Evolutionary conservation across 2,113 vertebrate species (phyloP), one percentile per base, ranked within the genome.

Genomic region (Parus major): DNA sequence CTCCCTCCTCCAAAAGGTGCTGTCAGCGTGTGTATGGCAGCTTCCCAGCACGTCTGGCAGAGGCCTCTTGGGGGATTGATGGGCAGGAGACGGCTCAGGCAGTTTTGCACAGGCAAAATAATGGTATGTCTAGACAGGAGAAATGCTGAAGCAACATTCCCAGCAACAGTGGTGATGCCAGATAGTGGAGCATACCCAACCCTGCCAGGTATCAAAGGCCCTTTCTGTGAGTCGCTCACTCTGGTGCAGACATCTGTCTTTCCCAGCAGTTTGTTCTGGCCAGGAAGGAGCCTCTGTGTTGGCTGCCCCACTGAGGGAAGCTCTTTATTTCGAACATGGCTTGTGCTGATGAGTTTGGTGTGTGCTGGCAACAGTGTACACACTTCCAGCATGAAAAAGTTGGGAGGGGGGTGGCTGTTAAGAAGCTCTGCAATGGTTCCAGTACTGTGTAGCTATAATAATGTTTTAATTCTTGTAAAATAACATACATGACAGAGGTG

Each of bases 131-230:
- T 94, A 95, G 96, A 95, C 85, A 70, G 88, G 13, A 82, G 76
- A 93, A 83, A 63, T n/a, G 92, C 88, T 96, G 92, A 95, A 88
- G 52, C 80, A 88, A 81, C 59, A 29, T 93, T 96, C 73, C 85
- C 49, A 5, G 84, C 78, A 93, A 16, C 28, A 59, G 56, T 33
- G 53, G 80, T 42, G 65, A 55, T 83, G 57, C 73, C 87, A 87
- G 77, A 71, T 17, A 94, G 41, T 1, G 0, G 33, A 66, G 24
- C 0, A 1, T 63, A 52, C 71, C 75, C 59, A 44, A 5, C 35
- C 46, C 52, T 7, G 3, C 23, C 1, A 4, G 57, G 41, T 68
- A 75, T 27, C 28, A 53, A 44, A 81, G n/a, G 22, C 19, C 6
- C 11, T 69, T 64, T 63, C 80, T 36, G 24, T 0, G 6, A 42